Evolutionary conservation across 2,113 vertebrate species (phyloP), one percentile per base, ranked within the genome.

Genomic region (Bucco capensis): DNA sequence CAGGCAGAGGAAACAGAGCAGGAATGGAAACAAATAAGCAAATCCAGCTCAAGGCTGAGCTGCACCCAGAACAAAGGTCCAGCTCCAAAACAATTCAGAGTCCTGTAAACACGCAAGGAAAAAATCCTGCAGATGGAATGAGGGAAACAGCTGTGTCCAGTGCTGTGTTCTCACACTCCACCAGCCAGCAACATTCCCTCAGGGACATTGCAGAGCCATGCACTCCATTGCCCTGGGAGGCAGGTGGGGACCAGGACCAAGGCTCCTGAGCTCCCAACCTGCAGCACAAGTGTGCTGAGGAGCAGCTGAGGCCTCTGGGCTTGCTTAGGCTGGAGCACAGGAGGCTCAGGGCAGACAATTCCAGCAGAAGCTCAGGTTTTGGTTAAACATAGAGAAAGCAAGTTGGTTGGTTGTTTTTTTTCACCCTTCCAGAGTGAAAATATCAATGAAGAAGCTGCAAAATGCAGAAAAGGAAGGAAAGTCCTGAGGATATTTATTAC

Each of bases 11-110:
- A 97, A 94, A 85, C 1, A 7, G 80, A 70, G 64, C 80, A 42
- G 87, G 33, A 67, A 67, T 7, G 21, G 94, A 96, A 95, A 73
- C 85, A 96, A 97, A 93, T 73, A 95, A 91, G 80, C 77, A 96
- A 97, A 94, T 49, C 82, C 79, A 89, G 78, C 86, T 86, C 91
- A 95, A 94, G 85, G 93, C 81, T 83, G 31, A 72, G 51, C 86
- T 75, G 9, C 2, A 1, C 67, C 67, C 57, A 54, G 82, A 96
- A 96, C 94, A 97, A 96, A 97, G 89, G 79, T 84, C 67, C 82
- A 51, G 42, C 50, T 75, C 51, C n/a, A 40, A 75, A 92, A 56
- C 78, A 90, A 81, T 89, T 83, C 69, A 60, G 31, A n/a, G 18
- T 2, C 1, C n/a, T 84, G 78, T 85, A 88, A 94, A 87, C 73